Base-by-base conservation (phyloP, 2,888 invertebrate genomes). In the Cryptus viduatorius region DNA sequence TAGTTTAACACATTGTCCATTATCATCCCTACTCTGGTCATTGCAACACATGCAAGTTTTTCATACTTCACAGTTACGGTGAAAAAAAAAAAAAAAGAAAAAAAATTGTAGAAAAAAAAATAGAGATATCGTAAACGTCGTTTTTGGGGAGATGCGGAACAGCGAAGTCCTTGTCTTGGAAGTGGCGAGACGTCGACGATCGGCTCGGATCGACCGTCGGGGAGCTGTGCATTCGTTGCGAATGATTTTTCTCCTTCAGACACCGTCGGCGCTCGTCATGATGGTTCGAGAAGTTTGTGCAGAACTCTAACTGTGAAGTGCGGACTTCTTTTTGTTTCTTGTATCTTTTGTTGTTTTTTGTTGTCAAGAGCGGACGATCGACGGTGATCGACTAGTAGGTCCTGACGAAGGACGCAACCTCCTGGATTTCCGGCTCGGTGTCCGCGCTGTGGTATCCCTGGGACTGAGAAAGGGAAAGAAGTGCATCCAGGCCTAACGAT, bases 381-480 rank as follows among this genome's bases (percentile, higher is more conserved):
- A 76, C 14, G 14, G 14, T 29, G 56, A 46, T 78, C 78, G 79
- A 79, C 87, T 92, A 91, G 89, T 90, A 92, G 82, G 90, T 93
- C 90, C 89, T 90, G 87, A 91, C 90, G 90, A 90, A 90, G 79
- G 91, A 90, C 87, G 90, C 87, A 64, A 89, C 88, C 83, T 93
- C 92, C 88, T 92, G 92, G 79, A 91, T 91, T 29, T 91, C 92
- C 79, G 89, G 90, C 72, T 92, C 92, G 48, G 90, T 91, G 86
- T 93, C 93, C 72, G 90, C 91, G 86, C 90, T 91, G 85, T 90
- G 91, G 90, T 91, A 92, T 88, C 90, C 91, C 91, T 92, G 92
- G 86, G 92, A 89, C 89, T 92, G 91, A 89, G 92, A 92, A 91
- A 93, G 90, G 86, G 91, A 93, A 90, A 93, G 89, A 91, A 92